Base-by-base conservation (phyloP, 1,140 invertebrate genomes). In the Platyscapa corneri region DNA sequence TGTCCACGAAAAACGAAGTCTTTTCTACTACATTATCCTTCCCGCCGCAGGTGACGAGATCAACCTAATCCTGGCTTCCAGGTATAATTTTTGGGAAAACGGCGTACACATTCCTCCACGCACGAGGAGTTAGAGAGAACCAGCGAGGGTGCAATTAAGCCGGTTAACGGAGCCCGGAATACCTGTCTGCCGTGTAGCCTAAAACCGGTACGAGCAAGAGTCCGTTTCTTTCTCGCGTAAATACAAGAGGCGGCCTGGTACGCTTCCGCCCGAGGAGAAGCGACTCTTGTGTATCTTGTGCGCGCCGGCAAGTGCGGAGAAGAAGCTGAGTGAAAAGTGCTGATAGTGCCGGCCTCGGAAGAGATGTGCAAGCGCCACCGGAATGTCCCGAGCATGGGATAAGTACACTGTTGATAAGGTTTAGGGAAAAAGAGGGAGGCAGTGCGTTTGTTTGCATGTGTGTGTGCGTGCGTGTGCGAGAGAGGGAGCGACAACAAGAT, bases 161-260 rank as follows among this genome's bases (percentile, higher is more conserved):
- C 87, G 86, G 87, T 89, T 90, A 90, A 90, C 89, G 90, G 90
- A 89, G 88, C 87, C 85, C 84, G 87, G 88, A 89, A 90, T 90
- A 90, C 88, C 89, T 88, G 88, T 87, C 88, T 86, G 83, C 72
- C 80, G 86, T 39, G 65, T 70, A 75, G 85, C 18, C 16, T 53
- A 20, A 85, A 86, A 86, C 79, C 84, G 84, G 84, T 82, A 82
- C 32, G 27, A 20, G 23, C 37, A 16, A 5, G 42, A 27, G 3
- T 53, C 49, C 18, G 49, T 53, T 53, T 53, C 49, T 53, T 16
- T 53, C 49, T 53, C 49, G 49, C 10, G 49, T 53, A 53, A 53
- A 53, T 53, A 53, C 49, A 16, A 16, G 49, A 53, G 10, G 18
- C 49, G 16, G 6, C 18, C 49, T 16, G 49, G 49, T 16, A n/a